A percentile compares a stretch with the other conserved stretches of the same genome.
Conservation (phyloP, 23 tunicate genomes). For the Clavelina lepadiformis region DNA sequence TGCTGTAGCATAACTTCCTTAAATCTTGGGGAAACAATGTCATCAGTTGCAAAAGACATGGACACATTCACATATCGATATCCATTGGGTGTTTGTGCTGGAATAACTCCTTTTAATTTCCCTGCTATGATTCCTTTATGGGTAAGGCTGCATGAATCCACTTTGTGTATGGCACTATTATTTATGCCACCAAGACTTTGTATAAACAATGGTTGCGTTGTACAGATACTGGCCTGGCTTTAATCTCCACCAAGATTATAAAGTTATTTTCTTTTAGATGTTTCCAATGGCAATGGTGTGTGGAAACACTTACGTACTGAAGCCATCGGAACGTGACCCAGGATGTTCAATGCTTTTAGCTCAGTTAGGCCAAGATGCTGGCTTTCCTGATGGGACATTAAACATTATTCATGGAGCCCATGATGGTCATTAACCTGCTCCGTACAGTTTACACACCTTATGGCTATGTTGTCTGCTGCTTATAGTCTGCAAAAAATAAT, state of each 20-base stretch:
- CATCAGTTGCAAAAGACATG: slow-evolving; percentile 89
- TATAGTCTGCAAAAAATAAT: no score
- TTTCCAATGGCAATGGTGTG: slow-evolving; percentile 97
- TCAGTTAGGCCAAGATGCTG: slow-evolving; percentile 85
- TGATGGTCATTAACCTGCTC: slow-evolving; percentile 47
- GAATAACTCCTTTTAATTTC: slow-evolving; percentile 94
- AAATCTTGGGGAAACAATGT: slow-evolving; percentile 90
- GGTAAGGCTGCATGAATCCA: slow-evolving; percentile 76
- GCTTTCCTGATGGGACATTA: slow-evolving; percentile 89
- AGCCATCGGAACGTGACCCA: slow-evolving; percentile 98
- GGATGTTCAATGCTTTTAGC: slow-evolving; percentile 92
- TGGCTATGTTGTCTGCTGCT: no score
- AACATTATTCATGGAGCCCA: slow-evolving; percentile 92
- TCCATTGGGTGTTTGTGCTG: slow-evolving; percentile 99
- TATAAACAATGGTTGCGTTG: no score
- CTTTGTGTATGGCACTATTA: no score
- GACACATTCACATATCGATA: slow-evolving; percentile 91
- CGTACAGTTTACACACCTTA: no score
- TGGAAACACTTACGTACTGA: slow-evolving; percentile 94
- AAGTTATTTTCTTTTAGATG: no score
- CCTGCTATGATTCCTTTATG: slow-evolving; percentile 99
- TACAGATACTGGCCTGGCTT: no score
- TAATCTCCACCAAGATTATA: no score
- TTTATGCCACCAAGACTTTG: no score
- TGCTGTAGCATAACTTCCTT: slow-evolving; percentile 94